These are phyloP conservation scores for Agonopterix alstromeriana DNA, from an alignment of 2,888 invertebrate genomes.

Conservation along the genomic window DNA sequence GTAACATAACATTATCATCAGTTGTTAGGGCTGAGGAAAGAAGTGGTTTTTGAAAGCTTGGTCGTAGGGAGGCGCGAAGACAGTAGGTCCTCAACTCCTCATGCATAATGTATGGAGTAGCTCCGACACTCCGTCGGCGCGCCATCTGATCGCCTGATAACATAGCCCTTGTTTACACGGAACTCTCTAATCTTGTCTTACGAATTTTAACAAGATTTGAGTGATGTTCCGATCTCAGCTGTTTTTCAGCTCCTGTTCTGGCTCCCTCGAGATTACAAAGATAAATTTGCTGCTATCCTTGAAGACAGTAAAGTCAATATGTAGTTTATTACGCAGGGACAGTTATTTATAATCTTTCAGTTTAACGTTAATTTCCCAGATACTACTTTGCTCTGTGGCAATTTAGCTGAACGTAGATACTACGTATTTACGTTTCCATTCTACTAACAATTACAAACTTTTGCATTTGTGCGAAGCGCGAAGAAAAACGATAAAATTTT, in stretches of 20 bases:
- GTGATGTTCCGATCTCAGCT: constrained; percentile 35
- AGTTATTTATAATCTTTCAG: neutral
- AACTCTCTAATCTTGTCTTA: constrained; percentile 55
- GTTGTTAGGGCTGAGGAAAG: neutral
- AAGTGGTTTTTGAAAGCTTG: neutral
- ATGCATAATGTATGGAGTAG: constrained; percentile 59
- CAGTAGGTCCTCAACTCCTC: constrained; percentile 32
- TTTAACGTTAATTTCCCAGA: no score
- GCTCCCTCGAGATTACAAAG: constrained; percentile 30
- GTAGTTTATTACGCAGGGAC: constrained; percentile 8
- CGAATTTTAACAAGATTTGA: constrained; percentile 64
- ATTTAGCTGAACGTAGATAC: no score
- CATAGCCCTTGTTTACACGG: constrained; percentile 59
- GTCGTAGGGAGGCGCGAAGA: constrained; percentile 25
- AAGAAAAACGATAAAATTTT: no score
- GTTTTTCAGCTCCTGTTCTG: constrained; percentile 24
- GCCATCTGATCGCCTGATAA: constrained; percentile 60
- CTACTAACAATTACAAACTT: no score
- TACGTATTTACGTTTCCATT: no score
- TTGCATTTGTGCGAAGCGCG: no score
- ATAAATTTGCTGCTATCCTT: constrained; percentile 24
- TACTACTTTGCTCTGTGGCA: no score
- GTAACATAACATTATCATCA: no score
- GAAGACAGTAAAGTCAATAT: constrained; percentile 6
- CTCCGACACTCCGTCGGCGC: constrained; percentile 21